These are phyloP conservation scores for Spea hammondii DNA, from an alignment of 2,797 vertebrate genomes.

Conservation along the genomic window DNA sequence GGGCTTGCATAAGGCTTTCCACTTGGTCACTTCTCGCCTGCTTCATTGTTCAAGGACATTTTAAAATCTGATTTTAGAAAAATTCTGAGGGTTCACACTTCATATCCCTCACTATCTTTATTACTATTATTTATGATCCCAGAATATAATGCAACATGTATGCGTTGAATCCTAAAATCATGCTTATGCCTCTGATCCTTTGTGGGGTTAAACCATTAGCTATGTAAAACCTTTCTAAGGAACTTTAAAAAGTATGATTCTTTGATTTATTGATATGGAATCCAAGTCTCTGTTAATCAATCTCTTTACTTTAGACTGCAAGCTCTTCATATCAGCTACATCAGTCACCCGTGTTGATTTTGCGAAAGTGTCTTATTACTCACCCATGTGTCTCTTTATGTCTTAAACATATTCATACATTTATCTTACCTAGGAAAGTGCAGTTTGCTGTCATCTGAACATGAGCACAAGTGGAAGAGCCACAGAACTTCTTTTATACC, in stretches of 20 bases:
- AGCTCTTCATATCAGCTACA: conserved; percentile 3
- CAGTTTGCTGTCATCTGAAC: conserved; percentile 48
- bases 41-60: no score
- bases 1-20: no score
- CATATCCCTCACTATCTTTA: no score
- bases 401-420: conserved; percentile 33
- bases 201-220: no score
- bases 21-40: no score
- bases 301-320: not conserved
- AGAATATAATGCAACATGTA: no score
- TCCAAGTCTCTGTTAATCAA: not conserved
- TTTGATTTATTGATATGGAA: not conserved
- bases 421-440: conserved; percentile 48
- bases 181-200: no score
- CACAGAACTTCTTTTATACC: conserved; percentile 19
- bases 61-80: no score
- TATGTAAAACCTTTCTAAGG: no score
- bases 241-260: not conserved
- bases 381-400: not conserved
- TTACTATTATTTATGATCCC: no score
- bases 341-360: conserved; percentile 21
- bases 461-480: conserved; percentile 33
- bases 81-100: no score
- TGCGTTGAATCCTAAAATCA: no score
- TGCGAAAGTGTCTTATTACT: conserved; percentile 1